Evolutionary conservation across 2,797 vertebrate genomes (phyloP).

Genomic region (Mastacembelus armatus): DNA sequence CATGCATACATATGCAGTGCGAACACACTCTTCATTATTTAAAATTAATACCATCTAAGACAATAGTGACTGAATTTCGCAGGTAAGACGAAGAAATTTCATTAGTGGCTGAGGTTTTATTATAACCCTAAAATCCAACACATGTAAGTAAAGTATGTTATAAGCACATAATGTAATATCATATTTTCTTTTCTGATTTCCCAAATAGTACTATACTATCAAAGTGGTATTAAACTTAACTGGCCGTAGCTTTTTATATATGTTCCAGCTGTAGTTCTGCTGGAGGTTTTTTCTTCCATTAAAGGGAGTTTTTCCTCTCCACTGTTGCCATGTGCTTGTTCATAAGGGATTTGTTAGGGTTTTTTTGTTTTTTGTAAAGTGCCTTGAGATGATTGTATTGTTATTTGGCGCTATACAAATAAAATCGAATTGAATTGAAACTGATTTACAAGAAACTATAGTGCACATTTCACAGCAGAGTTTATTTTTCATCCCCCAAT

Average conservation of each 20-base stretch:
- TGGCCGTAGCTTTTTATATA: slow-evolving; percentile 46
- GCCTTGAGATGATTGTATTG: no score
- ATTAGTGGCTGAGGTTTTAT: not conserved
- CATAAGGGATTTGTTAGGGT: no score
- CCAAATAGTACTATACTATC: slow-evolving; percentile 39
- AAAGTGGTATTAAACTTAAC: slow-evolving; percentile 37
- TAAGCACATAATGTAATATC: slow-evolving; percentile 4
- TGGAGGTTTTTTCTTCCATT: no score
- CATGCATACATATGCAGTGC: not conserved
- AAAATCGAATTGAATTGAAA: no score
- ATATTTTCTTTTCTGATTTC: slow-evolving; percentile 33
- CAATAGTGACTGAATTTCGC: not conserved
- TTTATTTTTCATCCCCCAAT: slow-evolving; percentile 18
- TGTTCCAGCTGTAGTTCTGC: slow-evolving; percentile 35
- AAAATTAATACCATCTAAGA: not conserved
- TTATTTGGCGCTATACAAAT: no score
- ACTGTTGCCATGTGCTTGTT: no score
- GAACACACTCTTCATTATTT: no score
- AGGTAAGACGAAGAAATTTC: not conserved
- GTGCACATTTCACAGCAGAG: slow-evolving; percentile 25
- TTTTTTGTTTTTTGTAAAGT: no score
- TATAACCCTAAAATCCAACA: not conserved
- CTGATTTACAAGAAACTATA: slow-evolving; percentile 48
- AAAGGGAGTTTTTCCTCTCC: no score
- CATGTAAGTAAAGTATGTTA: not conserved